These are phyloP conservation scores for Arizona elegans DNA, from an alignment of 2,113 vertebrate species.

Conservation along the genomic window DNA sequence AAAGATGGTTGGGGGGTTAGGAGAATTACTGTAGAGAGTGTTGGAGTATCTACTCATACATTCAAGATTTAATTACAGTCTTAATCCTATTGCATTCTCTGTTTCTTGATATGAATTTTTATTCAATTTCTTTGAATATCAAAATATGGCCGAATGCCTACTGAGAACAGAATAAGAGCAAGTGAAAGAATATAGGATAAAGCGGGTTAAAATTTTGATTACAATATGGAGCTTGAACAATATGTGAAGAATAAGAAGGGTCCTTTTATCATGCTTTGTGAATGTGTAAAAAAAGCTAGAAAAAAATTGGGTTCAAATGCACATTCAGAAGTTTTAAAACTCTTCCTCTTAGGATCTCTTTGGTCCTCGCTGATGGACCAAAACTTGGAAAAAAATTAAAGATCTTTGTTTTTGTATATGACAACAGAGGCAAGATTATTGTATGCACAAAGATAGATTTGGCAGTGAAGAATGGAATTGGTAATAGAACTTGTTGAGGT, in stretches of 20 bases:
- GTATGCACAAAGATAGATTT: background rate
- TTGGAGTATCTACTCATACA: background rate
- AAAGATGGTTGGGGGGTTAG: background rate
- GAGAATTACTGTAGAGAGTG: background rate
- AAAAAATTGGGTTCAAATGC: background rate
- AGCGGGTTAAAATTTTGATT: background rate
- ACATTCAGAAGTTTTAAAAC: background rate
- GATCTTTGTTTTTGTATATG: background rate
- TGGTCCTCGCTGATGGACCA: background rate
- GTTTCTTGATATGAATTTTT: background rate
- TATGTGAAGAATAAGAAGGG: background rate
- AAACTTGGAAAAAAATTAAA: background rate
- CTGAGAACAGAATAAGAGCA: background rate
- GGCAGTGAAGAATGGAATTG: no score
- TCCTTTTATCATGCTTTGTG: background rate
- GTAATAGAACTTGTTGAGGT: background rate
- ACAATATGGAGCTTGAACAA: background rate
- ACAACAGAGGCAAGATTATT: background rate
- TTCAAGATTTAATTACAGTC: background rate
- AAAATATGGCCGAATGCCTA: background rate
- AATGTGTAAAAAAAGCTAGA: background rate
- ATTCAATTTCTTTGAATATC: background rate
- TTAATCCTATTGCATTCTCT: background rate
- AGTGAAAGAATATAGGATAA: background rate
- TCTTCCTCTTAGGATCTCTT: background rate